Evolutionary conservation across 2,113 vertebrate genomes (phyloP).

Genomic region (Heloderma charlesbogerti): DNA sequence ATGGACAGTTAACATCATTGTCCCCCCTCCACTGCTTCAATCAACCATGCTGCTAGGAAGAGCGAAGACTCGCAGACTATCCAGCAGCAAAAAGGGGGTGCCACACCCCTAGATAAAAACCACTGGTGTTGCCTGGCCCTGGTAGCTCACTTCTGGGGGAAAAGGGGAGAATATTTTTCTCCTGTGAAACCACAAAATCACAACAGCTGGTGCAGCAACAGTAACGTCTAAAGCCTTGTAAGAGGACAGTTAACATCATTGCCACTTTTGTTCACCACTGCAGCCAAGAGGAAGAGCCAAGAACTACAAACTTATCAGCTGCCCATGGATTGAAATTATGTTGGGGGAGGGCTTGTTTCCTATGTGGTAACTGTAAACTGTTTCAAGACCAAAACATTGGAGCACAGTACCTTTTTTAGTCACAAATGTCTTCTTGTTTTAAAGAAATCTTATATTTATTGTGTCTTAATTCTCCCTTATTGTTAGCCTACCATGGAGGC

Average conservation of each 20-base stretch:
- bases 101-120: no score
- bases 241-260: no score
- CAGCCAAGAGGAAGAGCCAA: no score
- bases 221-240: neutral
- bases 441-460: neutral
- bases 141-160: no score
- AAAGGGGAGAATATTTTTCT: no score
- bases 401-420: neutral
- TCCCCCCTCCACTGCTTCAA: no score
- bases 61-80: neutral
- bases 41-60: neutral
- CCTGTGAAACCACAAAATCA: no score
- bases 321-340: neutral
- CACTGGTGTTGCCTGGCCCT: no score
- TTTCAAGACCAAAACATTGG: neutral
- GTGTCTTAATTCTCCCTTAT: neutral
- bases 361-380: neutral
- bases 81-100: no score
- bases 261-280: no score
- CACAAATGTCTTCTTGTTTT: neutral
- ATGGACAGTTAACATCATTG: no score
- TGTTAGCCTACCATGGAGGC: neutral
- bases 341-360: neutral
- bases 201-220: no score
- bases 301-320: neutral